Base-by-base conservation (phyloP, 1,140 invertebrate genomes). In the Andricus grossulariae region DNA sequence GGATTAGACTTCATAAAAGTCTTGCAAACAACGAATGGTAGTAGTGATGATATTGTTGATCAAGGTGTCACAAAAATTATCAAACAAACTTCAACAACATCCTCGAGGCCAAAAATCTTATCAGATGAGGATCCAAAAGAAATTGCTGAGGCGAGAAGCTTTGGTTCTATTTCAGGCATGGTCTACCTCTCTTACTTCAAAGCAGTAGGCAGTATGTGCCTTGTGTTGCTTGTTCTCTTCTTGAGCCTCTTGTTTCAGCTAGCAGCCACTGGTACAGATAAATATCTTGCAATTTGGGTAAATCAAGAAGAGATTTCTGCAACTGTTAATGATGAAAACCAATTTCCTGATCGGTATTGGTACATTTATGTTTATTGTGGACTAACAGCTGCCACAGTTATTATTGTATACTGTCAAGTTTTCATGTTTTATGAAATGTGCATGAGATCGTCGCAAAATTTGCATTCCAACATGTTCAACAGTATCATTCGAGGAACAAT, bases 201-300 rank as follows among this genome's bases (percentile, higher is more conserved):
- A 15, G 93, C 94, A 8, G 92, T 93, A 49, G 90, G 90, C 54
- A 93, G 92, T 3, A 88, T 91, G 18, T 87, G 89, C 32, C 79
- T 92, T 13, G 77, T 93, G 10, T 89, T 93, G 10, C 57, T 86
- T 6, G 91, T 95, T 85, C 50, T 91, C 6, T 3, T 91, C 15
- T 84, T 94, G 1, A 93, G 93, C 73, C 55, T 92, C 12, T 77
- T 92, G 1, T 92, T 92, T 12, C 94, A 95, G 86, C 78, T 93
- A 16, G 84, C 93, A 39, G 93, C 92, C 18, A 94, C 93, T 32
- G 92, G 92, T n/a, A 92, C 92, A 16, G 94, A 95, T 82, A 94
- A 94, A 84, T 95, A 94, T 88, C 88, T 95, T 5, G 93, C 93
- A 7, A 94, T 92, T 84, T 95, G 94, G 94, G 85, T 88, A 8